Conservation (phyloP, 2,797 vertebrate genomes). For the Capromys pilorides region DNA sequence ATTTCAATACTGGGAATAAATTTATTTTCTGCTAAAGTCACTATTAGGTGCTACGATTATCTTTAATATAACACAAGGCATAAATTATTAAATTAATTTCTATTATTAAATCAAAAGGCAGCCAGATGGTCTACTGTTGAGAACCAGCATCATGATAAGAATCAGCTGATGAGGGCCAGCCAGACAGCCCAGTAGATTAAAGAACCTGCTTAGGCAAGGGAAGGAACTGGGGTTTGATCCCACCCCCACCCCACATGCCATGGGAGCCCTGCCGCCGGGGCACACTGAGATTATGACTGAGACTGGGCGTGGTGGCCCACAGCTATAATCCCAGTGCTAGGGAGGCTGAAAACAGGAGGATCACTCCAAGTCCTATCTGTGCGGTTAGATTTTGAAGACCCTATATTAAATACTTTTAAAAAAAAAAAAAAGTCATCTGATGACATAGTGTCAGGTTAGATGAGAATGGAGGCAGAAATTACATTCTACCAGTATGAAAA, state of each 20-base stretch:
- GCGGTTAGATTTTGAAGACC: too few species aligned
- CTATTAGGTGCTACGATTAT: constrained; percentile 86
- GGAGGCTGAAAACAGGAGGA: too few species aligned
- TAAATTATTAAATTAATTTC: constrained; percentile 82
- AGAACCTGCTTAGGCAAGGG: too few species aligned
- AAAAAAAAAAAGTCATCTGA: neutral
- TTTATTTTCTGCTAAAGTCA: constrained; percentile 88
- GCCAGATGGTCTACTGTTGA: constrained; percentile 75
- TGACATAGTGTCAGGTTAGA: neutral
- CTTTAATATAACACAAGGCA: constrained; percentile 83
- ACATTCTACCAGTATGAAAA: constrained; percentile 68
- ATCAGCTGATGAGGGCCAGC: neutral
- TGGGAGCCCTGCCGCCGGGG: too few species aligned
- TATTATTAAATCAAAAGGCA: constrained; percentile 78
- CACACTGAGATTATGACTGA: too few species aligned
- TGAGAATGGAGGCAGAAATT: constrained; percentile 72
- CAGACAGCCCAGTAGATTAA: too few species aligned
- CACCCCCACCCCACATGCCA: too few species aligned
- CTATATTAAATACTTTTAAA: too few species aligned
- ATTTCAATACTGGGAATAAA: constrained; percentile 87
- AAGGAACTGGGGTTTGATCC: too few species aligned
- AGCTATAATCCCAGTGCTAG: too few species aligned
- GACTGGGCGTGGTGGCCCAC: too few species aligned
- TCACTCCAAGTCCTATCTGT: too few species aligned
- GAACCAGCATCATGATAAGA: constrained; percentile 59